A percentile compares a stretch with the other conserved stretches of the same genome.
These are phyloP conservation scores for Acrobasis consociella DNA, from an alignment of 2,888 invertebrate genomes.

Conservation along the genomic window DNA sequence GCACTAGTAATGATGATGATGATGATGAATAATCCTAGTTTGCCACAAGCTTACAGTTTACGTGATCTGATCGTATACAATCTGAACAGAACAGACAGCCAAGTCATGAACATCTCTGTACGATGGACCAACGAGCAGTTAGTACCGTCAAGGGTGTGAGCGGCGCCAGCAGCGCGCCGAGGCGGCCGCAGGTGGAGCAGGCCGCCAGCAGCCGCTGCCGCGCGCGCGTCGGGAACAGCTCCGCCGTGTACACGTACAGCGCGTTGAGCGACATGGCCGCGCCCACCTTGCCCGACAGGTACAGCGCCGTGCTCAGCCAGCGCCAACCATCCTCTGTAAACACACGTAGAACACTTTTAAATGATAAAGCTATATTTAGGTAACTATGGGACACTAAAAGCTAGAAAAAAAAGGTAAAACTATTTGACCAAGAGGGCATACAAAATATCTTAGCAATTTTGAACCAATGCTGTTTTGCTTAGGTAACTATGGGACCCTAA, in stretches of 20 bases:
- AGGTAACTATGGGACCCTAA: too few species aligned
- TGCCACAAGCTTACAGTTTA: too few species aligned
- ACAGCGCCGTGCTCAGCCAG: slow-evolving; percentile 61
- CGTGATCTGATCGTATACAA: too few species aligned
- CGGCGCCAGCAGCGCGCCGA: slow-evolving; percentile 88
- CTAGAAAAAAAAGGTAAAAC: too few species aligned
- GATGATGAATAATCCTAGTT: too few species aligned
- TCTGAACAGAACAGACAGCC: too few species aligned
- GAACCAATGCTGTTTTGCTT: not conserved
- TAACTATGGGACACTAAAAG: too few species aligned
- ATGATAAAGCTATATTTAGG: too few species aligned
- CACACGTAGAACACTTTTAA: not conserved
- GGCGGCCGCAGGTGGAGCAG: slow-evolving; percentile 87
- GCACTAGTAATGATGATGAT: too few species aligned
- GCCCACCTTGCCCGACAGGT: slow-evolving; percentile 84
- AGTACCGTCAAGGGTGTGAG: slow-evolving; percentile 85
- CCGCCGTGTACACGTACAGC: slow-evolving; percentile 87
- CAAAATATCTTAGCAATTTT: not conserved
- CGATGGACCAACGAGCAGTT: too few species aligned
- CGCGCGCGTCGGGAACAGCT: slow-evolving; percentile 88
- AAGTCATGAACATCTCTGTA: too few species aligned
- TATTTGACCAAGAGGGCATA: too few species aligned
- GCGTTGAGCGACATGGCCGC: slow-evolving; percentile 86
- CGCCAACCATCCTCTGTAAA: slow-evolving; percentile 24
- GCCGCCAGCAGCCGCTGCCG: slow-evolving; percentile 86